Base-by-base conservation (phyloP, 2,888 invertebrate genomes). In the Pterobdella sp. region DNA sequence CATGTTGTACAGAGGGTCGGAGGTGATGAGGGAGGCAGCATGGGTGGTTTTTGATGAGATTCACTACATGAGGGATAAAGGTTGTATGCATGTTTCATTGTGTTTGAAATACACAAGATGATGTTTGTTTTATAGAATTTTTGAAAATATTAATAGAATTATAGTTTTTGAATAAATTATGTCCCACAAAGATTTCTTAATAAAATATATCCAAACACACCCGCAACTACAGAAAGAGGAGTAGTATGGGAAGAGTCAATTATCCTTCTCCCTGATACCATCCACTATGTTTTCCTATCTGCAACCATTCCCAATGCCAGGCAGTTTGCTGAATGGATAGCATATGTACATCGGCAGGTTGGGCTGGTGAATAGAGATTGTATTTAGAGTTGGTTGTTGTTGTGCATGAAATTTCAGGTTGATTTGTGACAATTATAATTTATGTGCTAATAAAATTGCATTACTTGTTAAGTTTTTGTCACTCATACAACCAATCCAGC, bases 11-110 rank as follows among this genome's bases (percentile, higher is more conserved):
- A 87, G 97, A 81, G 98, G 98, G 68, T 95, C 95, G 56, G 96
- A 98, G 87, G 90, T 99, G 32, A 96, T 96, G 92, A 88, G 96
- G 75, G 98, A 99, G 88, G 96, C 99, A 0, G 97, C 96, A 69
- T 99, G 98, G 98, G 98, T 99, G 0, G 88, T 99, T 72, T 99
- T 99, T 85, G 98, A 99, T 83, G 98, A 99, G 86, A 99, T 99
- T 80, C 98, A 99, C 85, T 99, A 99, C 83, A 99, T 99, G 98
- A 88, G 98, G 80, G 96, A 99, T 83, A 96, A 96, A 85, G 82
- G 83, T 83, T n/a, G n/a, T n/a, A n/a, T n/a, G n/a, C n/a, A n/a
- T n/a, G n/a, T n/a, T n/a, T n/a, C n/a, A n/a, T n/a, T n/a, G 14
- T 68, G 18, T 14, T n/a, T 18, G 18, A 34, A 18, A 68, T 68